A percentile compares a stretch with the other conserved stretches of the same genome.
Evolutionary conservation across 2,888 invertebrate genomes (phyloP).

Genomic region (Pammene aurita): DNA sequence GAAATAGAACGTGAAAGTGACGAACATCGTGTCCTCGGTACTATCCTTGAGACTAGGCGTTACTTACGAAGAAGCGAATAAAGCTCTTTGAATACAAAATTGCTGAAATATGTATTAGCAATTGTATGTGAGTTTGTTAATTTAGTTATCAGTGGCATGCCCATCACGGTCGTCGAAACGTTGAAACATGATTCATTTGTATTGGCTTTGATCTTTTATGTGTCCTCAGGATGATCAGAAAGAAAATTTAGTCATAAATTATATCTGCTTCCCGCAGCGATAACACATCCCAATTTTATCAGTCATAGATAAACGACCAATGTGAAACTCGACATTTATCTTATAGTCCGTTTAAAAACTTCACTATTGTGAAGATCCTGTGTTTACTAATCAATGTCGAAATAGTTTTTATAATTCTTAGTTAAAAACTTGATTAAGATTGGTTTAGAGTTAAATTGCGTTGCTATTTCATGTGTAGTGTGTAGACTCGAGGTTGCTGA

Average conservation of each 20-base stretch:
- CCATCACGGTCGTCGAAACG: background rate
- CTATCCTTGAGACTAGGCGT: conserved; percentile 24
- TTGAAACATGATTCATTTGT: background rate
- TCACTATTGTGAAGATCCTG: conserved; percentile 26
- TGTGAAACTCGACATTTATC: conserved; percentile 46
- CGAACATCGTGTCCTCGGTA: conserved; percentile 28
- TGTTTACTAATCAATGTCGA: conserved; percentile 28
- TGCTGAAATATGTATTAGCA: conserved; percentile 19
- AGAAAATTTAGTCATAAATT: background rate
- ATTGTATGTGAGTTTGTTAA: conserved; percentile 10
- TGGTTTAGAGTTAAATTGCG: background rate
- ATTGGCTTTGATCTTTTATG: background rate
- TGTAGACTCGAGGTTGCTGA: conserved; percentile 8
- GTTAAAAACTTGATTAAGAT: background rate
- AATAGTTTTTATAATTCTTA: conserved; percentile 11
- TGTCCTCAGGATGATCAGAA: no score
- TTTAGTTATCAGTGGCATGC: conserved; percentile 13
- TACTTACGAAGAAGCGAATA: background rate
- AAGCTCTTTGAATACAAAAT: background rate
- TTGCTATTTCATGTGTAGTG: background rate
- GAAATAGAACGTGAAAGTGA: conserved; percentile 29
- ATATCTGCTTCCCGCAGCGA: conserved; percentile 30
- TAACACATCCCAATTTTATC: conserved; percentile 37
- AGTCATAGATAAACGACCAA: conserved; percentile 31
- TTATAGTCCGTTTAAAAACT: conserved; percentile 34